phyloP scores from a whole-genome alignment of 2,113 vertebrate genomes.

The Sceloporus undulatus region DNA sequence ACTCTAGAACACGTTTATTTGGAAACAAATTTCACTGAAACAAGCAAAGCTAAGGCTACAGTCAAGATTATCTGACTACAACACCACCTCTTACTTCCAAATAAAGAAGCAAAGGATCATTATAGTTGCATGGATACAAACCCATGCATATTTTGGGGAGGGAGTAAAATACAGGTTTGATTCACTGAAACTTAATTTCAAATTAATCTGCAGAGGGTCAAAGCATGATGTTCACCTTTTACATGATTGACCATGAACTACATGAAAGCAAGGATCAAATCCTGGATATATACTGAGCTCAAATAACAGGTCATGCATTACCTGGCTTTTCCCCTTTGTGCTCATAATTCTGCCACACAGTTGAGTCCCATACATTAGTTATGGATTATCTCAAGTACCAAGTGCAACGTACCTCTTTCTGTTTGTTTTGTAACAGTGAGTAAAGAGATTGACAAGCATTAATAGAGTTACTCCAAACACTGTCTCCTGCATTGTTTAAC shows the following conservation, averaged over 20 bases:
- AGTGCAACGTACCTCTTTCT: conserved; percentile 61
- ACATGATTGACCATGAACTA: neutral
- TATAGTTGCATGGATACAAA: neutral
- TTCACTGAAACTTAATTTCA: conserved; percentile 9
- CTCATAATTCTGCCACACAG: conserved; percentile 27
- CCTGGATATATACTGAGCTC: neutral
- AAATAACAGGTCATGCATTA: conserved; percentile 1
- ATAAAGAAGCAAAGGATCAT: neutral
- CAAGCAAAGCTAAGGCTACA: neutral
- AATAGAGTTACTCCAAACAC: conserved; percentile 67
- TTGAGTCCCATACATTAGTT: conserved; percentile 33
- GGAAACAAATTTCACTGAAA: neutral
- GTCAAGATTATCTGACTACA: neutral
- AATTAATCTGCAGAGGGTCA: neutral
- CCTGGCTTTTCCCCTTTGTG: conserved; percentile 11
- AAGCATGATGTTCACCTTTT: neutral
- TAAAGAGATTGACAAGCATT: conserved; percentile 61
- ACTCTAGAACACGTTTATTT: neutral
- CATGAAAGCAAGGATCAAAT: neutral
- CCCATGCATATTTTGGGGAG: neutral
- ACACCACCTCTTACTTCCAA: neutral
- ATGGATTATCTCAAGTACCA: conserved; percentile 45
- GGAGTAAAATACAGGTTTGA: neutral
- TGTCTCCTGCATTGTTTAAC: conserved; percentile 46
- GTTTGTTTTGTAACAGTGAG: conserved; percentile 57